Conservation (phyloP, 2,797 vertebrate genomes). For the Acanthiza pusilla region DNA sequence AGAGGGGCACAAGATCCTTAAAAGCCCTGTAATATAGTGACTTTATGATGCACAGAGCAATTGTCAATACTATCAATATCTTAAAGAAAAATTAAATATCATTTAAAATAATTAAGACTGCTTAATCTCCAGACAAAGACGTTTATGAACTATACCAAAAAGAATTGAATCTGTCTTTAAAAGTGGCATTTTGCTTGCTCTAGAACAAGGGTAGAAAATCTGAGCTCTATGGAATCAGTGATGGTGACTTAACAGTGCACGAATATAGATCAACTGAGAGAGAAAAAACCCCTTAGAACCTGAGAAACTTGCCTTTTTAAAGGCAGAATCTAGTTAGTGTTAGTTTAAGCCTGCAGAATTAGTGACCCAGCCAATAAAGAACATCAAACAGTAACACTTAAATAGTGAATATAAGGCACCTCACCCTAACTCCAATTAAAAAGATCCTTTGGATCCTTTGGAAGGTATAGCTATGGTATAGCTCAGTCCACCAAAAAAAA, state of each 20-base stretch:
- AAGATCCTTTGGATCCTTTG: background rate
- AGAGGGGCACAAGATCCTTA: background rate
- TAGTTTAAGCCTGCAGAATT: background rate
- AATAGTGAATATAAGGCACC: background rate
- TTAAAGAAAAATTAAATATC: background rate
- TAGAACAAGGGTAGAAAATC: background rate
- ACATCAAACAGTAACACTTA: background rate
- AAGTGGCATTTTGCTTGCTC: background rate
- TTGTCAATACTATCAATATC: background rate
- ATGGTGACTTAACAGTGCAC: background rate
- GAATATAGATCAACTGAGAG: background rate
- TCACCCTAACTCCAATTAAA: background rate
- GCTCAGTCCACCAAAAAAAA: background rate
- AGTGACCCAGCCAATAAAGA: background rate
- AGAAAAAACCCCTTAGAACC: background rate
- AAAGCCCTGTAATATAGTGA: background rate
- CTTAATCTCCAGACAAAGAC: background rate
- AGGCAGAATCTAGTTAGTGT: background rate
- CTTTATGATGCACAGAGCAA: background rate
- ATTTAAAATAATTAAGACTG: background rate
- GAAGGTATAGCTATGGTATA: background rate
- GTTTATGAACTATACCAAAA: background rate
- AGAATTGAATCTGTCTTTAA: background rate
- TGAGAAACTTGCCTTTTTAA: background rate
- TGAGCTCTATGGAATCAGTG: background rate